Conservation (phyloP, 1,140 invertebrate species). For the Thrips palmi region DNA sequence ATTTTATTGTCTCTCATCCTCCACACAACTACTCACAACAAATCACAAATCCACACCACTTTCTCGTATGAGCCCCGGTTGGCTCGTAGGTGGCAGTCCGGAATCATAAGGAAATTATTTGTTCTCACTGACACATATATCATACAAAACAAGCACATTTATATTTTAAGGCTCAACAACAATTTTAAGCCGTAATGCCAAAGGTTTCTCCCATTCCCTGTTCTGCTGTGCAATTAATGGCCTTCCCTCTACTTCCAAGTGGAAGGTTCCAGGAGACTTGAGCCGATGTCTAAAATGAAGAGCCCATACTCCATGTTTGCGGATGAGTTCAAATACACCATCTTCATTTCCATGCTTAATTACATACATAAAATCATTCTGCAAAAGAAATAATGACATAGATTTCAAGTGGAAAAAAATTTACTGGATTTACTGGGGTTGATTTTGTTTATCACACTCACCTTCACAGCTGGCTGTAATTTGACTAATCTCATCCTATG, state of each 20-base stretch:
- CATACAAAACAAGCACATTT: too few species aligned
- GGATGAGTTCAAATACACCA: slow-evolving; percentile 41
- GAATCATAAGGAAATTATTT: too few species aligned
- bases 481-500: slow-evolving; percentile 40
- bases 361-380: slow-evolving; percentile 40
- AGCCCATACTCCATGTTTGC: slow-evolving; percentile 38
- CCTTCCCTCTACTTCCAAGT: slow-evolving; percentile 34
- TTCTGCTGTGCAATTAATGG: slow-evolving; percentile 18
- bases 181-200: slow-evolving; percentile 29
- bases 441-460: slow-evolving; percentile 18
- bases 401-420: slow-evolving; percentile 9
- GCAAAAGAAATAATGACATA: slow-evolving; percentile 16
- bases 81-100: too few species aligned
- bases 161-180: slow-evolving; percentile 22
- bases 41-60: too few species aligned
- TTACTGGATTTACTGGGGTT: too few species aligned
- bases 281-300: slow-evolving; percentile 39
- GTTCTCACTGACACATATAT: too few species aligned
- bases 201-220: slow-evolving; percentile 30
- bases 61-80: too few species aligned
- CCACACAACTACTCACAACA: too few species aligned
- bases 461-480: slow-evolving; percentile 42
- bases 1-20: too few species aligned
- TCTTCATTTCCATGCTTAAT: slow-evolving; percentile 44
- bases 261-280: slow-evolving; percentile 31